These are phyloP conservation scores for Menura novaehollandiae DNA, from an alignment of 2,113 vertebrate genomes.

Conservation along the genomic window DNA sequence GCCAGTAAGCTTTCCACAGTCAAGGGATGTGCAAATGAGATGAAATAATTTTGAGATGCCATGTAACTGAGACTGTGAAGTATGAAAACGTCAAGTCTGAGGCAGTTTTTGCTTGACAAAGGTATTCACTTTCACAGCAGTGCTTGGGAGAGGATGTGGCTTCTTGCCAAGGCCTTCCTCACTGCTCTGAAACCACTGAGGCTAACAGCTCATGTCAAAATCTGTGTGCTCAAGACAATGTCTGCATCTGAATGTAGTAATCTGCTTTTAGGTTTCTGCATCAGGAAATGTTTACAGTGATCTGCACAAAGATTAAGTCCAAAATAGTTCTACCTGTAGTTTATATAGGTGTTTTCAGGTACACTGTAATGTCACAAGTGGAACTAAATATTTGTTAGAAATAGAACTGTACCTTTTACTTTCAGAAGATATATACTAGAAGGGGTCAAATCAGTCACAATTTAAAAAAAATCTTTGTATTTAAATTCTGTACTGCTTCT, in stretches of 20 bases:
- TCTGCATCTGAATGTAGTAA: neutral
- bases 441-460: neutral
- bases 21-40: neutral
- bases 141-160: neutral
- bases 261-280: neutral
- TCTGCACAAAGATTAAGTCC: neutral
- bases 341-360: neutral
- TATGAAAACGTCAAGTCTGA: neutral
- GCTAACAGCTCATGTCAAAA: neutral
- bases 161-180: neutral
- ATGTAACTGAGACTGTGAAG: neutral
- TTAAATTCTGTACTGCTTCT: neutral
- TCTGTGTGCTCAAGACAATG: neutral
- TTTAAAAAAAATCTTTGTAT: neutral
- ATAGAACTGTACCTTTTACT: neutral
- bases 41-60: neutral
- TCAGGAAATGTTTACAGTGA: neutral
- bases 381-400: neutral
- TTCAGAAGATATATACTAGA: neutral
- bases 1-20: neutral
- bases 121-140: neutral
- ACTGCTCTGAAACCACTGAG: neutral
- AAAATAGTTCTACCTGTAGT: neutral
- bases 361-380: neutral
- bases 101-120: neutral